phyloP scores from a whole-genome alignment of 1,140 invertebrate genomes.

The Magallana ariakensis region DNA sequence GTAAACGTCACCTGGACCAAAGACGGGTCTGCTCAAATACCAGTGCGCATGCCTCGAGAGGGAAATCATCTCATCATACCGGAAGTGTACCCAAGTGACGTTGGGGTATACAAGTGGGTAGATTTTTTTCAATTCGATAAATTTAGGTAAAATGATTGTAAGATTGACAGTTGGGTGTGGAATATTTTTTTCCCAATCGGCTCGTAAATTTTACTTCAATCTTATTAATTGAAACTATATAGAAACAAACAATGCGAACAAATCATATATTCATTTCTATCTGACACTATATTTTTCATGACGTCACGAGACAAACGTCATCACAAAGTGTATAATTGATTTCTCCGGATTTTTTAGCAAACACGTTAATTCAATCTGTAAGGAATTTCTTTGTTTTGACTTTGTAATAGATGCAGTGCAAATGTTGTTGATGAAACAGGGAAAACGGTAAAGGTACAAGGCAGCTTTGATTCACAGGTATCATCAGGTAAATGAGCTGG shows the following conservation, averaged over 20 bases:
- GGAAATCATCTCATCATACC: not conserved
- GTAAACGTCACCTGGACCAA: constrained; percentile 17
- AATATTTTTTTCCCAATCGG: too few relatives aligned
- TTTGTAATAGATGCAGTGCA: not conserved
- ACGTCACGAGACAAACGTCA: too few relatives aligned
- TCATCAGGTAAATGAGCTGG: too few relatives aligned
- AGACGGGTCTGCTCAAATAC: not conserved
- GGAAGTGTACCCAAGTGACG: constrained; percentile 18
- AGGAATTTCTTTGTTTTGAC: not conserved
- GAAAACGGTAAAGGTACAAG: not conserved
- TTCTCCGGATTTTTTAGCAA: not conserved
- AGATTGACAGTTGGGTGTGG: too few relatives aligned
- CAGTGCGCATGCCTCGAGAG: not conserved
- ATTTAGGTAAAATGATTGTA: too few relatives aligned
- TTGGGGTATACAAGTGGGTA: not conserved
- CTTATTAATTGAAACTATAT: too few relatives aligned
- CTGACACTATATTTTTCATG: too few relatives aligned
- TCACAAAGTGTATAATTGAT: too few relatives aligned
- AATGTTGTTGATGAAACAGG: not conserved
- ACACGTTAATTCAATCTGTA: too few relatives aligned
- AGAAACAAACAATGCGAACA: not conserved
- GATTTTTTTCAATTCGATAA: too few relatives aligned
- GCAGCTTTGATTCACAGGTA: not conserved
- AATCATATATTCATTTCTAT: not conserved
- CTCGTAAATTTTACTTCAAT: too few relatives aligned